Conservation (phyloP, 2,113 vertebrate genomes). For the Rhabdomys dilectus region DNA sequence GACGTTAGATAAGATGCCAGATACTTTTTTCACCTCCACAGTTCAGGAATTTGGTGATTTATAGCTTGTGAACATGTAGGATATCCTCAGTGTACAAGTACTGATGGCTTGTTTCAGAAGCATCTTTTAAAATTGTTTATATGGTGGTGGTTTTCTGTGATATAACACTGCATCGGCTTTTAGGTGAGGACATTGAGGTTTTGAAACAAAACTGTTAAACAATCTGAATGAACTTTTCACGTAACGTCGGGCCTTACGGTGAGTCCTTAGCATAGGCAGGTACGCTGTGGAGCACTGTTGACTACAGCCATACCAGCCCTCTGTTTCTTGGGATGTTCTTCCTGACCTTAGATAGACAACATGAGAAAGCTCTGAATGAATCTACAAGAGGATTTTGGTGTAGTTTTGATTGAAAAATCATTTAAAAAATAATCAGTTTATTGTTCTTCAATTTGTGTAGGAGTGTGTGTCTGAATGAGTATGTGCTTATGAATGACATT, state of each 20-base stretch:
- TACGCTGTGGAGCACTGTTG: background rate
- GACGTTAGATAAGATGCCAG: background rate
- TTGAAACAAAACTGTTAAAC: background rate
- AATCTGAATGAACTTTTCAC: background rate
- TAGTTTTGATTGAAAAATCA: background rate
- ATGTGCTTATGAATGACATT: background rate
- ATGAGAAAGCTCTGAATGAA: background rate
- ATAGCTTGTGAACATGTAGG: background rate
- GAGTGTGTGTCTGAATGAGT: background rate
- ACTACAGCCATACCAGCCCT: background rate
- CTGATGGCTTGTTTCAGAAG: background rate
- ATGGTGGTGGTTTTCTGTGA: background rate
- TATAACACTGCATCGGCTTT: background rate
- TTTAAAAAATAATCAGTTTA: background rate
- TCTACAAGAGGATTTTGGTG: background rate
- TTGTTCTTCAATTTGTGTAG: background rate
- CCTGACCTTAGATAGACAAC: background rate
- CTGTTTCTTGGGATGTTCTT: background rate
- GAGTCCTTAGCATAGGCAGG: background rate
- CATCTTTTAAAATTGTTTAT: slow-evolving; percentile 1
- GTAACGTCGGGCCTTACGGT: background rate
- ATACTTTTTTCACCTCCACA: background rate
- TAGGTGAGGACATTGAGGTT: background rate
- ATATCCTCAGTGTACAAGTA: background rate
- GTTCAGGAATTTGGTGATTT: background rate